Evolutionary conservation across 2,113 vertebrate genomes (phyloP).

Genomic region (Phasianus colchicus): DNA sequence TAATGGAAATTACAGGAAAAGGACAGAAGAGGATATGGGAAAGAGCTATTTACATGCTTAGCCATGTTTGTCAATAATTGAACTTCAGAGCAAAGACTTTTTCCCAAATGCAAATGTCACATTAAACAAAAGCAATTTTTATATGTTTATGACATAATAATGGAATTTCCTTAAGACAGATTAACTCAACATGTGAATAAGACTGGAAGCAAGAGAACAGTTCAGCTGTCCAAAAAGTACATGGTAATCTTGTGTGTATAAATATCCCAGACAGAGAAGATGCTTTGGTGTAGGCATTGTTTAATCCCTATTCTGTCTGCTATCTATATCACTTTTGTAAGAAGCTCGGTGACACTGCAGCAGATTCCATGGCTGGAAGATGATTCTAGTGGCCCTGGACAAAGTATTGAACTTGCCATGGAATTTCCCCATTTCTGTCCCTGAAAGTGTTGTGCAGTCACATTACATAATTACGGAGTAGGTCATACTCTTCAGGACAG

Average conservation of each 20-base stretch:
- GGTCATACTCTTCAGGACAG: neutral
- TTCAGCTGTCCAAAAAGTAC: neutral
- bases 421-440: neutral
- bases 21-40: constrained; percentile 1
- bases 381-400: neutral
- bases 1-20: neutral
- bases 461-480: neutral
- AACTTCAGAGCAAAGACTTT: constrained; percentile 23
- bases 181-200: neutral
- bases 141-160: neutral
- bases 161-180: neutral
- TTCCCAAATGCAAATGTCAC: neutral
- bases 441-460: neutral
- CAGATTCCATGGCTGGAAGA: neutral
- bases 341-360: neutral
- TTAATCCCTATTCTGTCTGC: neutral
- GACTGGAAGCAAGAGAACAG: neutral
- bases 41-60: neutral
- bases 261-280: neutral
- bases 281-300: neutral
- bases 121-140: neutral
- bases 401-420: neutral
- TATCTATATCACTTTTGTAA: neutral
- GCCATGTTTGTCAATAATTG: neutral
- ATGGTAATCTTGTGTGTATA: neutral